Base-by-base conservation (phyloP, 2,113 vertebrate genomes). In the Falco punctatus region DNA sequence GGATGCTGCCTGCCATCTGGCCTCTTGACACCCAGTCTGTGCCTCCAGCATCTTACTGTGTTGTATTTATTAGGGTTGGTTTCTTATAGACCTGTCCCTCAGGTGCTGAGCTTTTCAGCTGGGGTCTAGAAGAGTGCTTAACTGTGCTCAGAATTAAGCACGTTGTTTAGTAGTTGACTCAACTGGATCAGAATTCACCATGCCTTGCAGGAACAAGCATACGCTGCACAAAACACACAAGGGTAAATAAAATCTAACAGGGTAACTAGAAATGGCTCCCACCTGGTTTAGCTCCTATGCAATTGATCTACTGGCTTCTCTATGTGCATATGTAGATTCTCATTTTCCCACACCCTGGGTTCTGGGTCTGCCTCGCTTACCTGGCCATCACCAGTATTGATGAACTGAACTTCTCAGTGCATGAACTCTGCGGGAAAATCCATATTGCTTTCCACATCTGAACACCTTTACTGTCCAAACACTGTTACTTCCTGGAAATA, bases 371-470 rank as follows among this genome's bases (percentile, higher is more conserved):
- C 17, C 17, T 35, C 8, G 10, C 70, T 26, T 24, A 17, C 72
- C 26, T 61, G 54, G 32, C 11, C 48, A 8, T 26, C 1, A 1
- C 26, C 58, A 10, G 0, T 15, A 15, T 1, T 0, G 2, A n/a
- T 38, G 38, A 28, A 21, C 26, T 35, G 51, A 79, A 9, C 48
- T 28, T 28, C 51, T 66, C 65, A n/a, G 73, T 2, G 26, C 40
- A 2, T 4, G 22, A 57, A 10, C 16, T 48, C 8, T 33, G 84
- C 0, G 0, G 65, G 32, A 73, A 64, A 58, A 59, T 69, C 44
- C 20, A 0, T 9, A 7, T 32, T 66, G 33, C 54, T 78, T 55
- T 84, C 40, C n/a, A 10, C 14, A 13, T 28, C 69, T 64, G 30
- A 69, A 17, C 32, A 24, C 54, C 11, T 42, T 58, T 33, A 10